Evolutionary conservation across 2,113 vertebrate species (phyloP).

Genomic region (Apodemus sylvaticus): DNA sequence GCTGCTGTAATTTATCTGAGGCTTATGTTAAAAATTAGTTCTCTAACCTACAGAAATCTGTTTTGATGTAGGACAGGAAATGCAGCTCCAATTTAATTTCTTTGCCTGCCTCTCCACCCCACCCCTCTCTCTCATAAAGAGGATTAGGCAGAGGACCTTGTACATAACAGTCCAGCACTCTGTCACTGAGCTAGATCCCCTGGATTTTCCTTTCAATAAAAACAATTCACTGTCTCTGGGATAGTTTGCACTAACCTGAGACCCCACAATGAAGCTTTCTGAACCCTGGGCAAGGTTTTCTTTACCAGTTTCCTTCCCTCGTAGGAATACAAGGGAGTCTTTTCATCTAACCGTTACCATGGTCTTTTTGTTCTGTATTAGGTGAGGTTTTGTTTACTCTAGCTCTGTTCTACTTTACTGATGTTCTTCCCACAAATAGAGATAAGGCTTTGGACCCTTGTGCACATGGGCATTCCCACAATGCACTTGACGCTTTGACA

Average conservation of each 20-base stretch:
- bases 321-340: background rate
- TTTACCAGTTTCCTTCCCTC: background rate
- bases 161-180: background rate
- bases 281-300: background rate
- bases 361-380: slow-evolving; percentile 16
- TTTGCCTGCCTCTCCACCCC: background rate
- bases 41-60: slow-evolving; percentile 42
- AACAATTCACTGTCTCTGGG: background rate
- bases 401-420: background rate
- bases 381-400: background rate
- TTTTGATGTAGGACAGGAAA: background rate
- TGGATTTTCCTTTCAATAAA: slow-evolving; percentile 19
- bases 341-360: background rate
- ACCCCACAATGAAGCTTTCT: background rate
- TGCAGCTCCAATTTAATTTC: background rate
- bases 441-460: background rate
- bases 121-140: background rate
- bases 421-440: background rate
- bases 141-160: background rate
- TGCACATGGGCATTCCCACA: background rate
- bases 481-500: background rate
- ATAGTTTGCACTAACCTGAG: background rate
- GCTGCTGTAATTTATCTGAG: background rate
- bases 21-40: slow-evolving; percentile 45
- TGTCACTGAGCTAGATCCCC: background rate